Evolutionary conservation across 2,888 invertebrate genomes (phyloP).

Genomic region (Idaea aversata): DNA sequence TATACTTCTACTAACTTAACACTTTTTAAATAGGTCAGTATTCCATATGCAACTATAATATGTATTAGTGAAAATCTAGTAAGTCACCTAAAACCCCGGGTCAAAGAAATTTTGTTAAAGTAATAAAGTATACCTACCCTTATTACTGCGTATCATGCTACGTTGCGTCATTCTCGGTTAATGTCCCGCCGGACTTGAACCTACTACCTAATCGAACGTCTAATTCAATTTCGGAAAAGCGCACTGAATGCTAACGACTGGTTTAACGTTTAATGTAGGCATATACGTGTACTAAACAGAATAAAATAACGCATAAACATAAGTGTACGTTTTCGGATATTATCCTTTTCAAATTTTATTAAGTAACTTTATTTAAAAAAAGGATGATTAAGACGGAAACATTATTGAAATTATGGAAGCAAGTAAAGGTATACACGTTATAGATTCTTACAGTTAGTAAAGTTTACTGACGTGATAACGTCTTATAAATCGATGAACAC

Average conservation of each 20-base stretch:
- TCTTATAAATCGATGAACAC: too few relatives aligned
- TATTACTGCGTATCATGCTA: constrained; percentile 13
- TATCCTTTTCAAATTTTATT: not conserved
- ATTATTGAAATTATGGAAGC: too few relatives aligned
- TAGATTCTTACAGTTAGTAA: too few relatives aligned
- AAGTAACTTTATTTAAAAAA: not conserved
- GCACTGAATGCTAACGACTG: constrained; percentile 50
- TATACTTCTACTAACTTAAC: too few relatives aligned
- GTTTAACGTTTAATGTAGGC: not conserved
- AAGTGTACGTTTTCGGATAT: not conserved
- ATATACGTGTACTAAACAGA: not conserved
- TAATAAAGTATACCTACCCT: not conserved
- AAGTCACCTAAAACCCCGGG: not conserved
- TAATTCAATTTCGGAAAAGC: constrained; percentile 48
- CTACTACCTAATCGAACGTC: constrained; percentile 39
- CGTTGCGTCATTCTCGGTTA: constrained; percentile 33
- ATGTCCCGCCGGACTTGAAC: constrained; percentile 35
- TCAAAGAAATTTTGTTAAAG: not conserved
- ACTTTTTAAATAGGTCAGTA: not conserved
- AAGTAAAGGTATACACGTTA: too few relatives aligned
- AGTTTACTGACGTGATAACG: too few relatives aligned
- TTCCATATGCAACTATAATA: not conserved
- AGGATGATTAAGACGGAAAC: too few relatives aligned
- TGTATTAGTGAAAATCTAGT: not conserved
- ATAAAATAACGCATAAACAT: constrained; percentile 13